phyloP scores from a whole-genome alignment of 2,113 vertebrate genomes.

The Platanista minor region DNA sequence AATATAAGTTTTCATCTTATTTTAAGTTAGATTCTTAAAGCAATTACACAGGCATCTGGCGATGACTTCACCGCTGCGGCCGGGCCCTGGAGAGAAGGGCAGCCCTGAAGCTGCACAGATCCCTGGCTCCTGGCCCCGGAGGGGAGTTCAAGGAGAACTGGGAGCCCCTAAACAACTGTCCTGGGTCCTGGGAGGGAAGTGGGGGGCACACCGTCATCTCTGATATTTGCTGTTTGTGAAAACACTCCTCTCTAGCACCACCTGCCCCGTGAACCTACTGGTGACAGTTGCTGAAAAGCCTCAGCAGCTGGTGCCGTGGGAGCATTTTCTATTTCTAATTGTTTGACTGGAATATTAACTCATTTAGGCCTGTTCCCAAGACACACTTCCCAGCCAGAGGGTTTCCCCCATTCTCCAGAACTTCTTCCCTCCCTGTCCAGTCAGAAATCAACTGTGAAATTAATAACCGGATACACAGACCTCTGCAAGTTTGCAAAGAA shows the following conservation, averaged over 20 bases:
- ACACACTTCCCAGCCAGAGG: conserved; percentile 56
- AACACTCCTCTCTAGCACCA: conserved; percentile 47
- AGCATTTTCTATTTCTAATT: conserved; percentile 83
- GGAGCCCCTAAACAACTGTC: background rate
- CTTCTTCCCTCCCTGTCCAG: background rate
- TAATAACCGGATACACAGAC: conserved; percentile 4
- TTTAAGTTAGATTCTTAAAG: conserved; percentile 76
- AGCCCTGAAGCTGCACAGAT: conserved; percentile 34
- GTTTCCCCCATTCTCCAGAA: conserved; percentile 45
- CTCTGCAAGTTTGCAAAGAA: background rate
- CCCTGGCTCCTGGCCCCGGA: background rate
- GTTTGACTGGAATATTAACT: conserved; percentile 82
- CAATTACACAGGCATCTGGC: conserved; percentile 73
- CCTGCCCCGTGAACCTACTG: conserved; percentile 58
- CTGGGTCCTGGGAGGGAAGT: background rate
- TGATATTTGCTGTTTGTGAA: conserved; percentile 25
- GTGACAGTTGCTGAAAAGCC: conserved; percentile 61
- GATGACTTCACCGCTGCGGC: conserved; percentile 55
- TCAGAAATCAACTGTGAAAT: conserved; percentile 41
- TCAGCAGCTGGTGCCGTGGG: conserved; percentile 62
- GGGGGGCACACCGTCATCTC: background rate
- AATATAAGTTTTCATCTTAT: conserved; percentile 75
- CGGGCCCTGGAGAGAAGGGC: background rate
- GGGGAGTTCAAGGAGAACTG: background rate
- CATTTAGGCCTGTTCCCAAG: conserved; percentile 75